Base-by-base conservation (phyloP, 1,140 invertebrate genomes). In the Plutomurus gul region DNA sequence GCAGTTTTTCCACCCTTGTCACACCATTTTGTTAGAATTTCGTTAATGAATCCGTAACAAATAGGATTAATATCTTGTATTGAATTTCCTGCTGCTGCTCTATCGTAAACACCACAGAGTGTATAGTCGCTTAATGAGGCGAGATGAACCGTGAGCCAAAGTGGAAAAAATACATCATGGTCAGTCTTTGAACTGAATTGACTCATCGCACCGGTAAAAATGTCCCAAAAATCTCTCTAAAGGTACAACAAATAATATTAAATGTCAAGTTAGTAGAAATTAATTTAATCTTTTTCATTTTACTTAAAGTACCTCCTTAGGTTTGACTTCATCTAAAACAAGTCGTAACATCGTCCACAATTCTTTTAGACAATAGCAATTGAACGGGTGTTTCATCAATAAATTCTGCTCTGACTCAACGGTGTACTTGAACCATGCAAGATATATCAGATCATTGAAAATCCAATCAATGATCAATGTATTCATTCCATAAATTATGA, bases 261-360 rank as follows among this genome's bases (percentile, higher is more conserved):
- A 75, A 65, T 22, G 49, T 6, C 16, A 46, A 78, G 11, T 11
- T 46, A 71, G 3, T 70, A 27, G 20, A 40, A 13, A 70, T 27
- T 60, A 30, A 11, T 2, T 40, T 46, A 18, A 46, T 30, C 25
- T 71, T 4, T 60, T 56, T n/a, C 8, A 47, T 36, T 13, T 43
- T 60, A 6, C n/a, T 11, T 20, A 65, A 20, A 25, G n/a, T 51
- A 75, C 73, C 5, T 60, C 18, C n/a, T 18, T 16, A 8, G 71
- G 46, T 60, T 37, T 70, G 13, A 71, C 11, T 2, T 80, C 43
- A 18, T 82, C 81, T n/a, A 82, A 8, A 13, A 82, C 77, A n/a
- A 84, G 36, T 43, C 81, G 75, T 43, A 82, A 22, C 71, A 85
- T 78, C n/a, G 81, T 76, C 79, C 83, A 82, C 16, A 77, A 6